A percentile compares a stretch with the other conserved stretches of the same genome.
phyloP scores from a whole-genome alignment of 2,797 vertebrate species.

The Mareca penelope region DNA sequence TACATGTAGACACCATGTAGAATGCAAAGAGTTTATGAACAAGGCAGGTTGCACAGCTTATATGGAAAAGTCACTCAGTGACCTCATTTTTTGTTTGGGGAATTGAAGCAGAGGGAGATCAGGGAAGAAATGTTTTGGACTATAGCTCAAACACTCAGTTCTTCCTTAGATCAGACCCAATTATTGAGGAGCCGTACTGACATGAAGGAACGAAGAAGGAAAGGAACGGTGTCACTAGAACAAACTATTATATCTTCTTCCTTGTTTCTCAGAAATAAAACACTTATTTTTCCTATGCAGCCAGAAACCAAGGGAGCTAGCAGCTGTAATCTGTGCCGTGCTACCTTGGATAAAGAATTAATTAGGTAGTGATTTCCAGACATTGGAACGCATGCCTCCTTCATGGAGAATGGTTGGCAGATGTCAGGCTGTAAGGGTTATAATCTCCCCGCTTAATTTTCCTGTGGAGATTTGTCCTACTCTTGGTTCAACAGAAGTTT shows the following conservation, averaged over 20 bases:
- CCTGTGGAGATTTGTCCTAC: neutral
- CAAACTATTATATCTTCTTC: neutral
- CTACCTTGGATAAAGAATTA: neutral
- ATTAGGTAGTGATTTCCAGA: neutral
- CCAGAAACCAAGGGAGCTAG: neutral
- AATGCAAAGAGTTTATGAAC: neutral
- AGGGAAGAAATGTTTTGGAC: neutral
- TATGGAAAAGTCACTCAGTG: neutral
- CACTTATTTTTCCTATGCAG: neutral
- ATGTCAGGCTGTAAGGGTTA: conserved; percentile 3
- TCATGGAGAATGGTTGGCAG: neutral
- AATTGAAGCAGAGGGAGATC: neutral
- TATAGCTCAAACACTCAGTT: neutral
- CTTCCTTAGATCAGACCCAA: neutral
- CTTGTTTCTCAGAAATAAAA: neutral
- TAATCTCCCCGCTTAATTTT: neutral
- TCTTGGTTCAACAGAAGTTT: neutral
- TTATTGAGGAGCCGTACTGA: neutral
- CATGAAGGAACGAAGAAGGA: neutral
- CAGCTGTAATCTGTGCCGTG: neutral
- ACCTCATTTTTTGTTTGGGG: neutral
- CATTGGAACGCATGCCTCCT: neutral
- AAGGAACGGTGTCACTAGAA: neutral
- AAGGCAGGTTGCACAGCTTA: neutral
- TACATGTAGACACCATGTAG: neutral